These are phyloP conservation scores for Eospalax fontanierii DNA, from an alignment of 2,797 vertebrate species.

Conservation along the genomic window DNA sequence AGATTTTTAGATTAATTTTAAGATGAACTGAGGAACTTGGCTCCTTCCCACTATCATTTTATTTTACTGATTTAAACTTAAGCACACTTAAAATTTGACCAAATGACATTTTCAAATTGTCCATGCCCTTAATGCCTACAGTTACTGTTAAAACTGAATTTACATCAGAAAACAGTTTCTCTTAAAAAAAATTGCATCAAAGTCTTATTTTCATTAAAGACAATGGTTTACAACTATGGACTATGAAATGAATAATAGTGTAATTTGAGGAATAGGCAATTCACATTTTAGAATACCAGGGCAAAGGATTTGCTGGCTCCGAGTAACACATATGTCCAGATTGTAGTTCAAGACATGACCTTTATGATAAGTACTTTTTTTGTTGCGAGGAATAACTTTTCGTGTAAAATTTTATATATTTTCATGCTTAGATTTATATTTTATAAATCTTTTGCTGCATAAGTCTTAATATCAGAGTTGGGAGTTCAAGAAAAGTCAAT, in stretches of 20 bases:
- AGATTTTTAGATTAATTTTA: conserved; percentile 34
- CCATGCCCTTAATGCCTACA: not conserved
- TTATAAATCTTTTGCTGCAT: conserved; percentile 18
- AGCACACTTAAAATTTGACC: not conserved
- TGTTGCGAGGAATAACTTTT: conserved; percentile 61
- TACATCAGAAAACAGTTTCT: conserved; percentile 16
- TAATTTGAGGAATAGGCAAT: conserved; percentile 52
- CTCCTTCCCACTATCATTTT: conserved; percentile 25
- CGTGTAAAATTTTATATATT: conserved; percentile 70
- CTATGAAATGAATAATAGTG: not conserved
- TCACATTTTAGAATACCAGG: conserved; percentile 57
- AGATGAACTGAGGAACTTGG: conserved; percentile 4
- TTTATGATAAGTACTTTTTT: conserved; percentile 75
- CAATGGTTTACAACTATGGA: not conserved
- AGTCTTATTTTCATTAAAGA: conserved; percentile 24
- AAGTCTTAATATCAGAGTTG: conserved; percentile 22
- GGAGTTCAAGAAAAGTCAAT: conserved; percentile 45
- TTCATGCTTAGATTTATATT: conserved; percentile 72
- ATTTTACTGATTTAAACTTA: not conserved
- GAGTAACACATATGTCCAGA: conserved; percentile 59
- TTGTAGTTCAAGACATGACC: conserved; percentile 41
- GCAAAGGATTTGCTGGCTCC: conserved; percentile 47
- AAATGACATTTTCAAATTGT: conserved; percentile 12
- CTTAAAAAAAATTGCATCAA: not conserved
- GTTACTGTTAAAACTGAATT: conserved; percentile 37